Evolutionary conservation across 2,797 vertebrate genomes (phyloP).

Genomic region (Diplodus puntazzo): DNA sequence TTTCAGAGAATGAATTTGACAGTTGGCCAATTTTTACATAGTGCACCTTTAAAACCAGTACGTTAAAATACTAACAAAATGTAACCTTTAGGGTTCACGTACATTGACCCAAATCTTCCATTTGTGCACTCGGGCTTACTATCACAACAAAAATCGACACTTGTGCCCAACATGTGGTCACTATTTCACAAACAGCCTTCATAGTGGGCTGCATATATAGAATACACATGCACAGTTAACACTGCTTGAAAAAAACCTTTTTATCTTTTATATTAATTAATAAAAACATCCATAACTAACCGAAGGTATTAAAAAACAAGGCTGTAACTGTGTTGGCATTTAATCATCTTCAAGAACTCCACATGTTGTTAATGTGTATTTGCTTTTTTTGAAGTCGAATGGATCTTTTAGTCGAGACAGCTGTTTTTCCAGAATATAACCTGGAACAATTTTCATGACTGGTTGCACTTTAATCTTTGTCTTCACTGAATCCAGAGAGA

Average conservation of each 20-base stretch:
- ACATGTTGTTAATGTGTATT: slow-evolving; percentile 33
- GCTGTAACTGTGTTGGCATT: slow-evolving; percentile 31
- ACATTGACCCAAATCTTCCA: no score
- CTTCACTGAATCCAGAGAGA: slow-evolving; percentile 21
- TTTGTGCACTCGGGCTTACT: no score
- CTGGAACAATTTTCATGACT: slow-evolving; percentile 27
- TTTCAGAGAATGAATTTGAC: no score
- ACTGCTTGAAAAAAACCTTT: neutral
- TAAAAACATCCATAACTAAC: slow-evolving; percentile 1
- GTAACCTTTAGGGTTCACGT: no score
- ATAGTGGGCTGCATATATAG: no score
- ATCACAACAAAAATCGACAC: no score
- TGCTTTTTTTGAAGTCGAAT: slow-evolving; percentile 44
- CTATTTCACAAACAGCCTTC: no score
- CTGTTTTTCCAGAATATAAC: slow-evolving; percentile 45
- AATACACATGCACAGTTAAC: slow-evolving; percentile 8
- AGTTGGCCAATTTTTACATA: no score
- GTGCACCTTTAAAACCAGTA: no score
- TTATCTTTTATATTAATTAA: slow-evolving; percentile 8
- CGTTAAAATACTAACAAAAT: no score
- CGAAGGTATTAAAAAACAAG: slow-evolving; percentile 1
- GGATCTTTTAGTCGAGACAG: slow-evolving; percentile 50
- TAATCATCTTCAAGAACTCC: slow-evolving; percentile 46
- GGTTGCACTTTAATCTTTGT: neutral
- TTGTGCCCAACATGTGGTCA: no score